Conservation (phyloP, 2,888 invertebrate species). For the Erebia ligea region DNA sequence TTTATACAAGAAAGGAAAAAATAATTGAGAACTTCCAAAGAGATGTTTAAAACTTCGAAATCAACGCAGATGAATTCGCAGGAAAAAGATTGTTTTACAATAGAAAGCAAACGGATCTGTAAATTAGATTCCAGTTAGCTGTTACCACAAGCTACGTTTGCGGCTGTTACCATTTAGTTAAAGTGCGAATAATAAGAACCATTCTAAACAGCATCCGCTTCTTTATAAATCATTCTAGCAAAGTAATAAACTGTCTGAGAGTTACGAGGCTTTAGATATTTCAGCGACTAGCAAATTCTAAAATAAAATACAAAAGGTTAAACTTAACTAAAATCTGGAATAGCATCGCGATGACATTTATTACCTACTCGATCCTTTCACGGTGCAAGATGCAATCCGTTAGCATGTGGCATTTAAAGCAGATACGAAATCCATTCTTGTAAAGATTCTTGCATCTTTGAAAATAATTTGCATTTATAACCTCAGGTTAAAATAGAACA, state of each 20-base stretch:
- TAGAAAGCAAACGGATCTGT: not conserved
- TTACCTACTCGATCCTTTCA: conserved; percentile 64
- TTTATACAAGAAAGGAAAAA: no score
- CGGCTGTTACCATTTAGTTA: conserved; percentile 14
- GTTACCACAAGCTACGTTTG: conserved; percentile 9
- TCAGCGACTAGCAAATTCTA: conserved; percentile 16
- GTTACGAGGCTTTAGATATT: conserved; percentile 15
- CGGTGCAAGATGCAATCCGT: conserved; percentile 43
- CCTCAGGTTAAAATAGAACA: not conserved
- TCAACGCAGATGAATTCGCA: no score
- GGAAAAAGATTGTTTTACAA: not conserved
- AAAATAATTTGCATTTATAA: conserved; percentile 4
- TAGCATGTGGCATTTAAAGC: conserved; percentile 67
- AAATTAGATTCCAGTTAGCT: not conserved
- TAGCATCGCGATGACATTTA: conserved; percentile 72
- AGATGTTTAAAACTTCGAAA: no score
- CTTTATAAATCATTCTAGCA: conserved; percentile 17
- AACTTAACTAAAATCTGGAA: conserved; percentile 59
- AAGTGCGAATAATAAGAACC: conserved; percentile 14
- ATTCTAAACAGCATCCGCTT: conserved; percentile 18
- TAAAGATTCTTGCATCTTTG: conserved; percentile 1
- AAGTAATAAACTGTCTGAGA: conserved; percentile 17
- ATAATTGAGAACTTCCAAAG: no score
- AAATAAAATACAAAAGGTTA: conserved; percentile 33
- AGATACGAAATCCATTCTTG: conserved; percentile 15